Conservation (phyloP, 2,888 invertebrate species). For the Netelia inedita region DNA sequence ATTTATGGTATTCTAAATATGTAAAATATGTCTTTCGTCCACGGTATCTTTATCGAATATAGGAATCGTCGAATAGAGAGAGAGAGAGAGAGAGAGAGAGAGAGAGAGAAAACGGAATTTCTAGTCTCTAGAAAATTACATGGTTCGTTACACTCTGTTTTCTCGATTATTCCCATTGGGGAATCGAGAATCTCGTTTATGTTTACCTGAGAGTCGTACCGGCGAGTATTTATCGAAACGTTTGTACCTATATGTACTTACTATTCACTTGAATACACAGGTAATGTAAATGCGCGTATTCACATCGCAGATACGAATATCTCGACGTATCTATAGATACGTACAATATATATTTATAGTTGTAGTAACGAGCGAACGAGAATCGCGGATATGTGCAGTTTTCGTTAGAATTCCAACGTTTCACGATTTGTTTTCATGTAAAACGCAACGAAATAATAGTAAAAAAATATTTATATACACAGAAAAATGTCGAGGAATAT, state of each 20-base stretch:
- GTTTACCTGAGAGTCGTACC: constrained; percentile 15
- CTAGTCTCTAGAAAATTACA: constrained; percentile 30
- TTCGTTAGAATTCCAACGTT: not conserved
- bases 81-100: constrained; percentile 5
- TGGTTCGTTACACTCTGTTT: constrained; percentile 45
- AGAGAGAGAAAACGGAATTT: not conserved
- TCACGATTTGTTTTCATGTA: not conserved
- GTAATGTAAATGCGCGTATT: constrained; percentile 1
- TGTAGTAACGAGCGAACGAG: constrained; percentile 1
- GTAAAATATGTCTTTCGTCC: constrained; percentile 1
- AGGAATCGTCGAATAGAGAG: not conserved
- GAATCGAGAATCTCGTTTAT: constrained; percentile 16
- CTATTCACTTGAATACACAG: not conserved
- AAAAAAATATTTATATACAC: not conserved
- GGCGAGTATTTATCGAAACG: constrained; percentile 7
- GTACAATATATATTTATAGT: not conserved
- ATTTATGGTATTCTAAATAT: constrained; percentile 8
- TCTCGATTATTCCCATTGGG: constrained; percentile 17
- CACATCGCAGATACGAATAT: constrained; percentile 20
- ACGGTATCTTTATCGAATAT: not conserved
- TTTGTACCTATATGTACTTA: not conserved
- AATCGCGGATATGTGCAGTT: not conserved
- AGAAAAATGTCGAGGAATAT: not conserved
- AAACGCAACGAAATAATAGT: not conserved
- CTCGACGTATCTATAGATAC: not conserved